Percentiles rank a stretch among this genome's conserved stretches.
phyloP scores from a whole-genome alignment of 2,113 vertebrate genomes.

The Lutjanus erythropterus region DNA sequence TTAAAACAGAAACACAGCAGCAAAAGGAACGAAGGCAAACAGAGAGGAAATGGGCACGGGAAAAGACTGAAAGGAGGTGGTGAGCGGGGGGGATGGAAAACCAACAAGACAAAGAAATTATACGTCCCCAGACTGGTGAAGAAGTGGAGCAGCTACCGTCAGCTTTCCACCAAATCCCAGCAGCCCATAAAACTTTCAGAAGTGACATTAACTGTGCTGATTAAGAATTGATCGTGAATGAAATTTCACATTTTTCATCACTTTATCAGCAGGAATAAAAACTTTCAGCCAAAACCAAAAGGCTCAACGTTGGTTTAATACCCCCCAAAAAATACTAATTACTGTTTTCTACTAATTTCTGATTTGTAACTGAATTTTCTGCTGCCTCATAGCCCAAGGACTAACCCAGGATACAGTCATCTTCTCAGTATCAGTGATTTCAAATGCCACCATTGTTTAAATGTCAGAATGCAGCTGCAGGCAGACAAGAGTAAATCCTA shows the following conservation, averaged over 20 bases:
- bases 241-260: neutral
- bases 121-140: neutral
- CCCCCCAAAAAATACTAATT: neutral
- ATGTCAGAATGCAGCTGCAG: conserved; percentile 43
- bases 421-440: conserved; percentile 1
- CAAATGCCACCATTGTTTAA: conserved; percentile 41
- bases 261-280: neutral
- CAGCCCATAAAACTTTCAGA: conserved; percentile 30
- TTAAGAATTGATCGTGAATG: conserved; percentile 19
- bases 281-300: neutral
- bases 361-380: neutral
- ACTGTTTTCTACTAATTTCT: neutral
- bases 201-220: conserved; percentile 12
- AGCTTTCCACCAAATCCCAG: conserved; percentile 6
- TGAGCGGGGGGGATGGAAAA: neutral
- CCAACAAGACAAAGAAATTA: conserved; percentile 4
- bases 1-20: neutral
- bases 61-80: neutral
- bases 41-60: neutral
- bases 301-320: neutral
- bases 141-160: conserved; percentile 43
- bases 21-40: neutral
- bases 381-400: neutral
- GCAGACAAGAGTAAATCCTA: neutral
- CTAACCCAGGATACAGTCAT: neutral